phyloP scores from a whole-genome alignment of 2,888 invertebrate genomes.

The Coelopa pilipes region DNA sequence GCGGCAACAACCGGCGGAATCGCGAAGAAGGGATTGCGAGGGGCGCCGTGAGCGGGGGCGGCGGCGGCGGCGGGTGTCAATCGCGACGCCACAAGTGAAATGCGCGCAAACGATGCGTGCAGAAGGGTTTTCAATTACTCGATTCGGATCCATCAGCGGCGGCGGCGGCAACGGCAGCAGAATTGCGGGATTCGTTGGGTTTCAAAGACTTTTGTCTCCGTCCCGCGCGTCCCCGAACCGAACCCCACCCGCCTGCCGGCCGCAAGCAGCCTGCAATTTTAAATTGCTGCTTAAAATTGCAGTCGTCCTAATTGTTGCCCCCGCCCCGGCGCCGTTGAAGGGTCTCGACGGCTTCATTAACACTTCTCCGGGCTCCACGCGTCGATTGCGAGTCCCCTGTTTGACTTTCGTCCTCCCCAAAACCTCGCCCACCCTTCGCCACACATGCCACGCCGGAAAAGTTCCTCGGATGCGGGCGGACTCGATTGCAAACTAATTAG shows the following conservation, averaged over 20 bases:
- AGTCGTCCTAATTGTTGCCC: constrained; percentile 13
- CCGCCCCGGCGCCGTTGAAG: background rate
- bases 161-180: too few relatives aligned
- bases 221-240: too few relatives aligned
- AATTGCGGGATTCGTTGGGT: too few relatives aligned
- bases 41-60: constrained; percentile 1
- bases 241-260: too few relatives aligned
- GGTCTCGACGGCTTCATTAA: constrained; percentile 33
- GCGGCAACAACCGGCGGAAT: background rate
- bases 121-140: constrained; percentile 9
- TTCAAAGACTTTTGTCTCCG: too few relatives aligned
- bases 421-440: background rate
- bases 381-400: background rate
- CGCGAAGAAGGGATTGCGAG: too few relatives aligned
- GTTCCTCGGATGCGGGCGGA: constrained; percentile 43
- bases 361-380: background rate
- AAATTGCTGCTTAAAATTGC: constrained; percentile 25
- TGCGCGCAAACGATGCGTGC: constrained; percentile 15
- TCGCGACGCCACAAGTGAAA: background rate
- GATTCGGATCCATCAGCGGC: background rate
- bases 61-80: constrained; percentile 22
- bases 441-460: constrained; percentile 10
- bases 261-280: constrained; percentile 21
- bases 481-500: constrained; percentile 63
- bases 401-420: constrained; percentile 19